phyloP scores from a whole-genome alignment of 2,888 invertebrate species.

The Hydrotaea diabolus region DNA sequence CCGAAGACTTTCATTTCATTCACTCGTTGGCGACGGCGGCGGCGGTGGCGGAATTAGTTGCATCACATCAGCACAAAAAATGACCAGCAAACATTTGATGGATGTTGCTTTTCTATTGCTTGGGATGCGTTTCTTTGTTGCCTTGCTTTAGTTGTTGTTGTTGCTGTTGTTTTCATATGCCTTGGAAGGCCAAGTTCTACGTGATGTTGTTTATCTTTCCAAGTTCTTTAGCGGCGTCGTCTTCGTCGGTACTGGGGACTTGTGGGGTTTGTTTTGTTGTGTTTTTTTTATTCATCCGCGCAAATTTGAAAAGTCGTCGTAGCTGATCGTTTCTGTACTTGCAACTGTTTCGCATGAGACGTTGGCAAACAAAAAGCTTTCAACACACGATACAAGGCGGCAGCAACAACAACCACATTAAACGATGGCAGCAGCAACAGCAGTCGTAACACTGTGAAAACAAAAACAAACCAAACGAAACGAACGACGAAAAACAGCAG shows the following conservation, averaged over 20 bases:
- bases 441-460: slow-evolving; percentile 15
- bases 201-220: slow-evolving; percentile 19
- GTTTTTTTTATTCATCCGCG: slow-evolving; percentile 73
- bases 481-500: slow-evolving; percentile 58
- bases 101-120: slow-evolving; percentile 37
- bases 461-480: slow-evolving; percentile 23
- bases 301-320: slow-evolving; percentile 77
- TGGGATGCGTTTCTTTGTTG: slow-evolving; percentile 47
- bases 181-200: not conserved
- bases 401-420: slow-evolving; percentile 52
- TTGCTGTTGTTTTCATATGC: not conserved
- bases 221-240: slow-evolving; percentile 53
- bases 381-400: slow-evolving; percentile 69
- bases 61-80: slow-evolving; percentile 9
- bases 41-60: slow-evolving; percentile 2
- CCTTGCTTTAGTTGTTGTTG: no score
- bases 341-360: slow-evolving; percentile 78
- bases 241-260: slow-evolving; percentile 42
- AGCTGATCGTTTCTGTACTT: slow-evolving; percentile 80
- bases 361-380: slow-evolving; percentile 78
- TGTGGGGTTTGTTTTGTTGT: slow-evolving; percentile 40
- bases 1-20: slow-evolving; percentile 29
- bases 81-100: slow-evolving; percentile 11
- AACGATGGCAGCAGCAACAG: slow-evolving; percentile 42
- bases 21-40: slow-evolving; percentile 27